These are phyloP conservation scores for Aphaenogaster ashmeadi DNA, from an alignment of 1,140 invertebrate species.

Conservation along the genomic window DNA sequence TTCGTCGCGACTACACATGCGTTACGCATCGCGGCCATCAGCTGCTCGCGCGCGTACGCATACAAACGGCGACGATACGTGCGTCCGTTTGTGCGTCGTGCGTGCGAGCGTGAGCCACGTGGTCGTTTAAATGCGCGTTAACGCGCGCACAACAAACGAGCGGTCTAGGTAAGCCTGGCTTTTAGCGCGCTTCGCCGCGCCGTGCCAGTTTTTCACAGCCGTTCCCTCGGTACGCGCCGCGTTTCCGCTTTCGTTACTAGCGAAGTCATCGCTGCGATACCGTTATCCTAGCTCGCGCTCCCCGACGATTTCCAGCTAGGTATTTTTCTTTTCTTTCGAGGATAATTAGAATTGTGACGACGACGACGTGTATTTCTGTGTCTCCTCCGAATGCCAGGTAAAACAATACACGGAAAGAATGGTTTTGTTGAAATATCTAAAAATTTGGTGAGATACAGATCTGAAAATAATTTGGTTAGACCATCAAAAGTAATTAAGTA, in stretches of 20 bases:
- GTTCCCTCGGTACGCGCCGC: slow-evolving; percentile 57
- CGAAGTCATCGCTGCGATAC: slow-evolving; percentile 42
- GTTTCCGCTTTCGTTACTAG: slow-evolving; percentile 62
- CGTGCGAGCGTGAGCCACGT: slow-evolving; percentile 62
- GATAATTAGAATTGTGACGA: slow-evolving; percentile 44
- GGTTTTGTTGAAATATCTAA: too few species aligned
- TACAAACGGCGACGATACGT: neutral
- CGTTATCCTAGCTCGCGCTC: slow-evolving; percentile 55
- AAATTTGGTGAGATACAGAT: too few species aligned
- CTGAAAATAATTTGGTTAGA: too few species aligned
- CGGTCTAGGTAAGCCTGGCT: slow-evolving; percentile 13
- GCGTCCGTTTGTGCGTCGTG: neutral
- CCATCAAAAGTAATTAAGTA: too few species aligned
- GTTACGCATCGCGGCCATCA: slow-evolving; percentile 58
- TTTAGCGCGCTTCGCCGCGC: slow-evolving; percentile 52
- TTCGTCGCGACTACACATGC: slow-evolving; percentile 29
- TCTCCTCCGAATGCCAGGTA: too few species aligned
- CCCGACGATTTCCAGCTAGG: slow-evolving; percentile 1
- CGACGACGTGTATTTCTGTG: neutral
- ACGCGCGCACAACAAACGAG: slow-evolving; percentile 44
- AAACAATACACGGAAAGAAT: neutral
- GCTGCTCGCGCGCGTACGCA: slow-evolving; percentile 48
- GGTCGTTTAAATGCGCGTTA: slow-evolving; percentile 65
- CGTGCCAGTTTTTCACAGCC: slow-evolving; percentile 67
- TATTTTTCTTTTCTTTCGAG: neutral